Evolutionary conservation across 1,140 invertebrate species (phyloP), one percentile per base, ranked within the genome.

Genomic region (Drosophila watanabei): DNA sequence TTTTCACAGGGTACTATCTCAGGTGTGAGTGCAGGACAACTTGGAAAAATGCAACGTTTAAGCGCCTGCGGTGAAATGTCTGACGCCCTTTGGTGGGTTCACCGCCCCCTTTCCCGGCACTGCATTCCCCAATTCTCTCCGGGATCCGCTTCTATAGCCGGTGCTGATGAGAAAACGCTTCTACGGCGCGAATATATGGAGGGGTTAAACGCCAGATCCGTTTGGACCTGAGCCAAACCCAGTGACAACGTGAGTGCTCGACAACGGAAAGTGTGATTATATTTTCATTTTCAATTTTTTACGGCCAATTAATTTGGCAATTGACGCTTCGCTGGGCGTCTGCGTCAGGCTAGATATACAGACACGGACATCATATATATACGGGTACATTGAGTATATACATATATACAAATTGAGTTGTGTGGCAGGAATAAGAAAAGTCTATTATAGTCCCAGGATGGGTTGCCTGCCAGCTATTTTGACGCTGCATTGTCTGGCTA

Each of bases 221-320:
- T 58, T 71, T 70, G 71, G 65, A 75, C 69, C 81, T 54, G 48
- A 64, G 54, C 85, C 84, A 89, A 57, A 4, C 14, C 59, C 46
- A 82, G 64, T 58, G 70, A 69, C 35, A 79, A 56, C 68, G 79
- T 57, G 46, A 68, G 70, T 24, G 33, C 58, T 71, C 70, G 54
- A 81, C 80, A 91, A 88, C 88, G 81, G 89, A 85, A 89, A 85
- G 88, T 84, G 87, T 91, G 84, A 91, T 91, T 91, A 91, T 91
- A 92, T 91, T 91, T 91, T 91, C 88, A 91, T 91, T 91, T 91
- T 89, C 79, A 92, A 91, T 92, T 91, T 92, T 92, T 92, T 92
- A 91, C 88, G 88, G 88, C 84, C 88, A 91, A 91, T 91, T 91
- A 91, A 92, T 88, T 92, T 89, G 75, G 81, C 84, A 91, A 91